Conservation (phyloP, 2,113 vertebrate genomes). For the Indicator maculatus region DNA sequence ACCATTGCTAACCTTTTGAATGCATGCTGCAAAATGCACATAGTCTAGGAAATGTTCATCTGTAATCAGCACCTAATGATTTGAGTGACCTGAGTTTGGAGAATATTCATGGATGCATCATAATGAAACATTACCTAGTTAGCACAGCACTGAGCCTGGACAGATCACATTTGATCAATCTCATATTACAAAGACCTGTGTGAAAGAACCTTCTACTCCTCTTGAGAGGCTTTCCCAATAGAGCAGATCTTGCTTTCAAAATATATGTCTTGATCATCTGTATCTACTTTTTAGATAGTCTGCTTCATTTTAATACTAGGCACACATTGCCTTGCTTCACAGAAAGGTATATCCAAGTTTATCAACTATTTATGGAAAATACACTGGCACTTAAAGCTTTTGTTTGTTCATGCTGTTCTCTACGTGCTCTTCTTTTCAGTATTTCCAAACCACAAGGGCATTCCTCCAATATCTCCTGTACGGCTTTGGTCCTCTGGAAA, state of each 20-base stretch:
- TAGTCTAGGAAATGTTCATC: background rate
- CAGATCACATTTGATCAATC: background rate
- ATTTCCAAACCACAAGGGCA: background rate
- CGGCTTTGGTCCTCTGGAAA: background rate
- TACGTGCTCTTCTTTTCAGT: background rate
- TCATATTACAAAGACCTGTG: background rate
- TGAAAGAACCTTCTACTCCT: background rate
- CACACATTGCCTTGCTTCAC: background rate
- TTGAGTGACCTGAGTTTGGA: constrained; percentile 9
- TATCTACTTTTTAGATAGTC: background rate
- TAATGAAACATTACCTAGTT: constrained; percentile 1
- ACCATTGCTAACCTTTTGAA: background rate
- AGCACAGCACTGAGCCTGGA: background rate
- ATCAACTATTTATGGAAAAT: constrained; percentile 14
- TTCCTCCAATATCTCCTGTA: background rate
- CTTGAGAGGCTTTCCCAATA: background rate
- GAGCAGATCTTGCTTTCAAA: background rate
- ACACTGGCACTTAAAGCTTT: background rate
- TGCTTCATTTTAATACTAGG: background rate
- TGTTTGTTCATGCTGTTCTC: background rate
- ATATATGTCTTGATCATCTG: background rate
- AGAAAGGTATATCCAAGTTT: constrained; percentile 5
- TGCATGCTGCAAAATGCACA: background rate
- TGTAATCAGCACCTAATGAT: constrained; percentile 17
- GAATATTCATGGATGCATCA: constrained; percentile 26